Percentiles rank a stretch among this genome's conserved stretches.
Evolutionary conservation across 1,140 invertebrate species (phyloP).

Genomic region (Cyphomyrmex costatus): DNA sequence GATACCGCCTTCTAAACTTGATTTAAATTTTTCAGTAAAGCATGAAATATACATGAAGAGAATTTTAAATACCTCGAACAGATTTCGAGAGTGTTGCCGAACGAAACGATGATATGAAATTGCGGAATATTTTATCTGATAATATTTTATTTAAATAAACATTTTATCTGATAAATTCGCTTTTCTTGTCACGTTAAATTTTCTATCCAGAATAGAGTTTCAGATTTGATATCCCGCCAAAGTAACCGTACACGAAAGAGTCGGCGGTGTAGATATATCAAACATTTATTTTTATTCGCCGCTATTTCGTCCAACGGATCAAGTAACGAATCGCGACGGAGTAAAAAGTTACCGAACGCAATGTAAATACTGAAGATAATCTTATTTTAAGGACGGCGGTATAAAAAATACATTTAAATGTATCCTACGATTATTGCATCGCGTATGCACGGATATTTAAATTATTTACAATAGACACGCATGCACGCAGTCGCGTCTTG

Average conservation of each 20-base stretch:
- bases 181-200: background rate
- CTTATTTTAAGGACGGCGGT: background rate
- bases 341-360: background rate
- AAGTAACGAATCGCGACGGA: background rate
- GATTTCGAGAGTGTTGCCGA: background rate
- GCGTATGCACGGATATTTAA: background rate
- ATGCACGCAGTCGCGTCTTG: background rate
- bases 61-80: background rate
- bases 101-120: background rate
- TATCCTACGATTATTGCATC: background rate
- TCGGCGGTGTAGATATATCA: background rate
- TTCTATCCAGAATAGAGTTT: background rate
- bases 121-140: background rate
- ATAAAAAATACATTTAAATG: background rate
- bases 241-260: background rate
- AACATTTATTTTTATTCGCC: conserved; percentile 26
- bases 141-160: conserved; percentile 17
- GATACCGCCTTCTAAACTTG: background rate
- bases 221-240: background rate
- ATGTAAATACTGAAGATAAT: background rate
- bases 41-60: background rate
- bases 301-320: conserved; percentile 18
- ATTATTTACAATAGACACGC: background rate
- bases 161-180: background rate
- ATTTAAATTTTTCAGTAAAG: background rate